Base-by-base conservation (phyloP, 2,113 vertebrate species). In the Apistogramma diplotaenia region DNA sequence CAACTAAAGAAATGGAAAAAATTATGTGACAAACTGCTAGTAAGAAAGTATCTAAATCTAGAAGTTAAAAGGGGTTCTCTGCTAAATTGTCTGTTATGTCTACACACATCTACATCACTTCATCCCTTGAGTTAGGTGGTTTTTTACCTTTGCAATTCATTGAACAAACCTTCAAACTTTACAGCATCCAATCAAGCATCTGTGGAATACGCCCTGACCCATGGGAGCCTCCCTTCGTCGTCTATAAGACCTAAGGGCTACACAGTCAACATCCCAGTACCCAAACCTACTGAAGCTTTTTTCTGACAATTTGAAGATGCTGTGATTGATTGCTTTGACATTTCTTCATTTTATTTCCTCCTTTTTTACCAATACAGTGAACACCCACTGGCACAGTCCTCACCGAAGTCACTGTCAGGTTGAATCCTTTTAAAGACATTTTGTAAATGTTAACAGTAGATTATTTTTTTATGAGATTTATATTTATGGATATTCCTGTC, bases 311-410 rank as follows among this genome's bases (percentile, higher is more conserved):
- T 29, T 33, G 3, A 35, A 53, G 35, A 49, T 18, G 35, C 15
- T 21, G 18, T 40, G 72, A 54, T 62, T 76, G 31, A 79, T 75
- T 2, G 33, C 35, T 19, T 67, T 62, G 51, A 79, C 78, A 67
- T 87, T 49, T 25, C 15, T 23, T 71, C 33, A 11, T 29, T 79
- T 60, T 2, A 33, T 74, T 57, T 55, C 19, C 18, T 71, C 29
- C 16, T 25, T 73, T 25, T 60, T 40, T 11, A 46, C 21, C 33
- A 35, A 75, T 9, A 31, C 5, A 1, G 8, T 67, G 8, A 73
- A 73, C 51, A 79, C 43, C 62, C 27, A 49, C 11, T 33, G 53
- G 79, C 9, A 5, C 33, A 10, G 40, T 10, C 37, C 18, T 67
- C 19, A 18, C 27, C 13, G 46, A 43, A 56, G 56, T 79, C 62